Conservation (phyloP, 2,797 vertebrate species). For the Propithecus perrieri region DNA sequence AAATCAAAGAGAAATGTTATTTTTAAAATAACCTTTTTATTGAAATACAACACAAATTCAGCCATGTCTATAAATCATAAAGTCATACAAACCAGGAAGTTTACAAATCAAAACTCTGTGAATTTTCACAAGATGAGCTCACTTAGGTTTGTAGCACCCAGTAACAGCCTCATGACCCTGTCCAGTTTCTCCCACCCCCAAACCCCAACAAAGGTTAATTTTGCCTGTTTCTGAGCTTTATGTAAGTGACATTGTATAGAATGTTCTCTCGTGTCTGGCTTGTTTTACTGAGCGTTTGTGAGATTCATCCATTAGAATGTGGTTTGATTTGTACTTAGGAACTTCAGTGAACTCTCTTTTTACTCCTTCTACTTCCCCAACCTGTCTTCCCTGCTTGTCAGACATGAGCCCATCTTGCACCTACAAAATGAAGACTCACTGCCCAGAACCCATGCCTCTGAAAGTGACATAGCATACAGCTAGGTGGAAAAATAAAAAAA, state of each 20-base stretch:
- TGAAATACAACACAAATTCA: background rate
- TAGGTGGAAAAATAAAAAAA: constrained; percentile 42
- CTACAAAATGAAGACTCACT: background rate
- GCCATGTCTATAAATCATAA: background rate
- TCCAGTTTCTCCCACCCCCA: background rate
- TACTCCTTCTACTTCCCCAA: background rate
- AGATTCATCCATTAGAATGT: background rate
- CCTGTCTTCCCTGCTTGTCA: background rate
- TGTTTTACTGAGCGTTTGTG: background rate
- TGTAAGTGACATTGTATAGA: background rate
- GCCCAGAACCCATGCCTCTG: background rate
- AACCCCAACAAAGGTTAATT: background rate
- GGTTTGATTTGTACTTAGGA: constrained; percentile 31
- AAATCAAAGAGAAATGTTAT: background rate
- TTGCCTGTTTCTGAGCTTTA: background rate
- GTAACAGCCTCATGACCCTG: background rate
- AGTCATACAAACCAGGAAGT: background rate
- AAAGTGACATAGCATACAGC: background rate
- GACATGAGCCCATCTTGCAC: background rate
- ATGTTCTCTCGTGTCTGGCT: background rate
- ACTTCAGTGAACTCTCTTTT: background rate
- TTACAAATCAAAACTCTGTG: background rate
- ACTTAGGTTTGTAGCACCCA: background rate
- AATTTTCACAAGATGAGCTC: background rate
- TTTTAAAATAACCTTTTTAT: constrained; percentile 27